A percentile compares a stretch with the other conserved stretches of the same genome.
Conservation (phyloP, 2,113 vertebrate species). For the Ellobius talpinus region DNA sequence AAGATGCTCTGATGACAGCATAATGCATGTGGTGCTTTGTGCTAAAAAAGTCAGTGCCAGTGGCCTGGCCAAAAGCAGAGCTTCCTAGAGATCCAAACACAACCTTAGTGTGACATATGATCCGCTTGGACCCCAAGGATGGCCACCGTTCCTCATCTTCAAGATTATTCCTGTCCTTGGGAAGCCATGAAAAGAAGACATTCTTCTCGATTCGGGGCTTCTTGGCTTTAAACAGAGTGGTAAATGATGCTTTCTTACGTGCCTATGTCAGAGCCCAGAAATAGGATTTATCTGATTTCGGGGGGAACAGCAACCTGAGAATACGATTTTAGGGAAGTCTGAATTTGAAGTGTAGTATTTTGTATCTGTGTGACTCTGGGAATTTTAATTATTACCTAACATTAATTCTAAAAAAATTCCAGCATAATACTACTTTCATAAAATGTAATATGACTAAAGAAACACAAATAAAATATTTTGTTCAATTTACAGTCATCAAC, state of each 20-base stretch:
- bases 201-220: constrained; percentile 5
- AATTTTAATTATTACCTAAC: constrained; percentile 50
- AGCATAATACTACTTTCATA: neutral
- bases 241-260: neutral
- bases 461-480: constrained; percentile 22
- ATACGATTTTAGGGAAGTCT: neutral
- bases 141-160: constrained; percentile 1
- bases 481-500: neutral
- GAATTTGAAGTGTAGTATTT: neutral
- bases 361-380: neutral
- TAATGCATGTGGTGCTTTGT: constrained; percentile 78
- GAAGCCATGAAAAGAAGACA: neutral
- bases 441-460: neutral
- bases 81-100: constrained; percentile 39
- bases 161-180: constrained; percentile 9
- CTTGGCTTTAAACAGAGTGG: neutral
- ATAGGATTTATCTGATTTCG: constrained; percentile 33
- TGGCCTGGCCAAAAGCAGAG: constrained; percentile 13
- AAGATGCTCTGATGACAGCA: constrained; percentile 68
- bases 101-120: constrained; percentile 30
- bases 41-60: constrained; percentile 63
- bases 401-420: neutral
- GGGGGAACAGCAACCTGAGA: neutral
- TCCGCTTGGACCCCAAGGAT: neutral
- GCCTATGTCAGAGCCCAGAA: neutral